Base-by-base conservation (phyloP, 2,113 vertebrate genomes). In the Amphiprion ocellaris region DNA sequence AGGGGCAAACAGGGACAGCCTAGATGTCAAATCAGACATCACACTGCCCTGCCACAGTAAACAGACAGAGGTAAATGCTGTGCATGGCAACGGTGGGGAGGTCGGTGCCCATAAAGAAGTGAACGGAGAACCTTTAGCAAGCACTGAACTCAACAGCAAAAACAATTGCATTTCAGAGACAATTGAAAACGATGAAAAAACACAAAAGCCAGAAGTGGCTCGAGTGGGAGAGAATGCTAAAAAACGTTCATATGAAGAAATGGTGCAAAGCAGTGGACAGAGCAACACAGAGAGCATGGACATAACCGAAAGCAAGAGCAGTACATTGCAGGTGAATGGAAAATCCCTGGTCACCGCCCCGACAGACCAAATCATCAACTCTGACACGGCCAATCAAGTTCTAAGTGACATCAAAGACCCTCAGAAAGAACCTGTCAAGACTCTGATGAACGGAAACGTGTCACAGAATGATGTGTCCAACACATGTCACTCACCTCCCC, bases 371-470 rank as follows among this genome's bases (percentile, higher is more conserved):
- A 54, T 84, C 68, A 82, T 81, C 14, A 94, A 94, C 58, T 83
- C 94, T 12, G 93, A 96, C 71, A 78, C 95, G 47, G 93, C 78
- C 75, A 94, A 87, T 54, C 65, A 0, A 53, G 33, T 91, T 10
- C 95, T 94, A 30, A 88, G 92, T 46, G 95, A 95, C 21, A 60
- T 83, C 23, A 96, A 93, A 82, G 91, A 93, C 69, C 58, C 91
- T 65, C 80, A 84, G 59, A 96, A 94, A 64, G 96, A 96, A 21
- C 65, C 92, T 1, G 46, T 92, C 12, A 98, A 96, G 84, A 95
- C 96, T 1, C 93, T 99, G 41, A 95, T 97, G 95, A 99, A 99
- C 24, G 98, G 98, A 66, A 96, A 96, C 79, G 73, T 98, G 17
- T 69, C 88, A 41, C 88, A 90, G 64, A 96, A 95, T 53, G 78